Conservation (phyloP, 1,140 invertebrate species). For the Zaprionus nigranus region DNA sequence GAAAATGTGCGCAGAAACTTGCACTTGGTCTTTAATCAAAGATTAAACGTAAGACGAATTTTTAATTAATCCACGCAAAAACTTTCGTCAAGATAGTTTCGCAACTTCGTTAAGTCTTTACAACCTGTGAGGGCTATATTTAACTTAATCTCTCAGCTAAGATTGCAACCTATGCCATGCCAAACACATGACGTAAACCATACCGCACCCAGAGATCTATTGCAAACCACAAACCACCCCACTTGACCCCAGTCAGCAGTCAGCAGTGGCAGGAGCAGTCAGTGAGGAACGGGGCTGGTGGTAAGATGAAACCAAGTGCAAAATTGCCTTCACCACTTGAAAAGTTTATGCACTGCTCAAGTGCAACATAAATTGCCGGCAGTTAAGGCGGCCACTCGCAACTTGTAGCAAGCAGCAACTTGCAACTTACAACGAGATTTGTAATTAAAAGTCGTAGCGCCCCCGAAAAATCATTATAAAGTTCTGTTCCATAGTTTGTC, state of each 20-base stretch:
- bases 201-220: neutral
- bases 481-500: slow-evolving; percentile 33
- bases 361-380: slow-evolving; percentile 75
- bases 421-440: slow-evolving; percentile 26
- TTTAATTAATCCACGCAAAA: slow-evolving; percentile 28
- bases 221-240: slow-evolving; percentile 11
- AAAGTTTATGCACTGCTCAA: slow-evolving; percentile 72
- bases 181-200: slow-evolving; percentile 23
- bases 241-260: slow-evolving; percentile 42
- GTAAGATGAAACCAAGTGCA: slow-evolving; percentile 75
- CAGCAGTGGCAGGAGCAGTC: no score
- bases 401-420: neutral
- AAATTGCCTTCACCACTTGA: slow-evolving; percentile 74
- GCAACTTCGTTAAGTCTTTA: slow-evolving; percentile 39
- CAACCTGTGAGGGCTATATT: slow-evolving; percentile 26
- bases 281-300: neutral
- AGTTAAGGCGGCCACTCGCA: slow-evolving; percentile 52
- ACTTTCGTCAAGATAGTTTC: slow-evolving; percentile 27
- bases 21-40: slow-evolving; percentile 10
- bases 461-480: slow-evolving; percentile 51
- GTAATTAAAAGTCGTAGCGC: slow-evolving; percentile 52
- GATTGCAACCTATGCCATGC: slow-evolving; percentile 18
- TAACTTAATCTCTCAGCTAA: slow-evolving; percentile 30
- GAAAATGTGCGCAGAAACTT: neutral
- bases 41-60: slow-evolving; percentile 12